Base-by-base conservation (phyloP, 53 echinoderm and acorn worm species). In the Stichopus horrens region DNA sequence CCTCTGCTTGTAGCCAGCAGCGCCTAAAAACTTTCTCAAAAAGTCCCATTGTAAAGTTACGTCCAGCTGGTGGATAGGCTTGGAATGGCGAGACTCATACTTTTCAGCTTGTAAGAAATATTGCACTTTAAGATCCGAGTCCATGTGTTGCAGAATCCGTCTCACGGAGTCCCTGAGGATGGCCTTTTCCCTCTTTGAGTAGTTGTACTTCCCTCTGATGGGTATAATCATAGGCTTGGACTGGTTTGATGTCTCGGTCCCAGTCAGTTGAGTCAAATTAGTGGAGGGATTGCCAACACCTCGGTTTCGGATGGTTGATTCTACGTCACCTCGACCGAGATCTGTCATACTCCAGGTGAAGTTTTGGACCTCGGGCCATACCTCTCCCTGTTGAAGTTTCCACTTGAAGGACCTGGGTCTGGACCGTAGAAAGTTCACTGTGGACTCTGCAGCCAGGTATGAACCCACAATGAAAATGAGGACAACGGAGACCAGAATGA, bases 31-130 rank as follows among this genome's bases (percentile, higher is more conserved):
- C 21, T 86, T 57, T 11, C 86, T 73, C 4, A 95, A 22, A 68
- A 95, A 60, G n/a, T 86, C 88, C 96, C 93, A 93, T 22, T 95
- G 92, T 63, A 86, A 87, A n/a, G 55, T 58, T 7, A 83, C 19
- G n/a, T 59, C 86, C 23, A 92, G 21, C 21, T 90, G 77, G 60
- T 73, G 21, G 7, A 93, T 66, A 11, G 23, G 52, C 18, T 18
- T 23, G 54, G 85, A 85, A 89, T 67, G 80, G 5, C 65, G 20
- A 11, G 85, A 13, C 58, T 85, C 85, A 11, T 63, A 85, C 6
- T 67, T 63, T 14, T 67, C 52, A 11, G 59, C 85, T 59, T 85
- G 85, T 85, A 85, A 53, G 52, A 66, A 66, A 85, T 85, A 85
- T 85, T 85, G 85, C 51, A 63, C 85, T 66, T 52, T 22, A 65